Evolutionary conservation across 2,113 vertebrate species (phyloP).

Genomic region (Rhagologus leucostigma): DNA sequence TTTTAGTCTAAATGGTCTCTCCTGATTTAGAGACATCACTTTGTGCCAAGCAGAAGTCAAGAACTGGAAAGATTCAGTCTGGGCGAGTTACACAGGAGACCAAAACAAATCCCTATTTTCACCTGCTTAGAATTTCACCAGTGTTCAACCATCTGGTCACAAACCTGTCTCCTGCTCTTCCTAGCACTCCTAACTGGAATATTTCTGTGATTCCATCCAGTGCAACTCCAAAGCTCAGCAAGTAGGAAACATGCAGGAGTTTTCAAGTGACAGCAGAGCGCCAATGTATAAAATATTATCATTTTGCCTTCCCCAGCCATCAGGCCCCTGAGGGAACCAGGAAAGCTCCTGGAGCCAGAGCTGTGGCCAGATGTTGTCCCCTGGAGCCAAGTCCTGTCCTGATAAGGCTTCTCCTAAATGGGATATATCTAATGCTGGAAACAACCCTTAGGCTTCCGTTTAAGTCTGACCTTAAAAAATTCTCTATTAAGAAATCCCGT

Average conservation of each 20-base stretch:
- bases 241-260: background rate
- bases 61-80: background rate
- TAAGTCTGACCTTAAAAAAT: background rate
- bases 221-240: background rate
- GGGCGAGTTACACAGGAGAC: background rate
- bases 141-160: background rate
- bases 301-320: background rate
- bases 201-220: background rate
- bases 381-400: background rate
- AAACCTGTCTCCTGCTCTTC: background rate
- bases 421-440: background rate
- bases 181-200: accelerated
- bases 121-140: background rate
- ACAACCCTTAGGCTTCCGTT: background rate
- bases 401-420: background rate
- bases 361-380: background rate
- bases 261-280: accelerated
- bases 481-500: background rate
- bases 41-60: background rate
- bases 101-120: background rate
- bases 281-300: background rate
- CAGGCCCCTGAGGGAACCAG: background rate
- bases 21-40: background rate
- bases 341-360: background rate
- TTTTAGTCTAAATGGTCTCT: constrained; percentile 1